A percentile compares a stretch with the other conserved stretches of the same genome.
Conservation (phyloP, 2,797 vertebrate genomes). For the Martes flavigula region DNA sequence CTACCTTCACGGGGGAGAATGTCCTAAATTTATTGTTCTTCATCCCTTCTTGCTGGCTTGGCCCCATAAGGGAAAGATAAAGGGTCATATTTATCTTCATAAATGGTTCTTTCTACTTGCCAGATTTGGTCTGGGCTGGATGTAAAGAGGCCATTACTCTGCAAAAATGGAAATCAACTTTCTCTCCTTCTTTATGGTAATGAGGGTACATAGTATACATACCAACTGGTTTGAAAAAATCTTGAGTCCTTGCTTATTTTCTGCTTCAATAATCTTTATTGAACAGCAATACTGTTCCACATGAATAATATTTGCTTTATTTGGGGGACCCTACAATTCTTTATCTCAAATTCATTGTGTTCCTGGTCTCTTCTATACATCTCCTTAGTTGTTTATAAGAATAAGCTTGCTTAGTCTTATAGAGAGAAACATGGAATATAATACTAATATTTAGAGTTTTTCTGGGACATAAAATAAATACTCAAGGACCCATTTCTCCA, state of each 20-base stretch:
- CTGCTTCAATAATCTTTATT: constrained; percentile 77
- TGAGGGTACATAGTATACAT: not conserved
- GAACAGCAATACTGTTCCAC: constrained; percentile 65
- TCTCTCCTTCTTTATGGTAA: not conserved
- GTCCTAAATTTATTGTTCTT: not conserved
- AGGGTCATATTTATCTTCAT: not conserved
- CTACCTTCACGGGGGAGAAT: not conserved
- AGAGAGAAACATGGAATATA: constrained; percentile 14
- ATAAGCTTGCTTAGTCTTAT: not conserved
- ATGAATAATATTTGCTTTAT: constrained; percentile 76
- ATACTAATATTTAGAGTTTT: constrained; percentile 63
- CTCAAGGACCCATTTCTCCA: not conserved
- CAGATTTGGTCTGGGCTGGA: not conserved
- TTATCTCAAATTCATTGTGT: constrained; percentile 55
- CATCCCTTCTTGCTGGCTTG: not conserved
- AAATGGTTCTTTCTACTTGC: constrained; percentile 8
- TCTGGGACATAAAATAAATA: constrained; percentile 57
- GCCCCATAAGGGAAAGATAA: not conserved
- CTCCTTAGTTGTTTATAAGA: constrained; percentile 54
- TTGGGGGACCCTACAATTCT: not conserved
- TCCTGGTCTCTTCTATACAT: not conserved
- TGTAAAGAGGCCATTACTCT: not conserved
- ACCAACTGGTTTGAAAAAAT: not conserved
- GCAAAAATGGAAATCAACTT: constrained; percentile 10
- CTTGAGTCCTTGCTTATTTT: constrained; percentile 75